Evolutionary conservation across 1,140 invertebrate genomes (phyloP).

Genomic region (Drosophila murphyi): DNA sequence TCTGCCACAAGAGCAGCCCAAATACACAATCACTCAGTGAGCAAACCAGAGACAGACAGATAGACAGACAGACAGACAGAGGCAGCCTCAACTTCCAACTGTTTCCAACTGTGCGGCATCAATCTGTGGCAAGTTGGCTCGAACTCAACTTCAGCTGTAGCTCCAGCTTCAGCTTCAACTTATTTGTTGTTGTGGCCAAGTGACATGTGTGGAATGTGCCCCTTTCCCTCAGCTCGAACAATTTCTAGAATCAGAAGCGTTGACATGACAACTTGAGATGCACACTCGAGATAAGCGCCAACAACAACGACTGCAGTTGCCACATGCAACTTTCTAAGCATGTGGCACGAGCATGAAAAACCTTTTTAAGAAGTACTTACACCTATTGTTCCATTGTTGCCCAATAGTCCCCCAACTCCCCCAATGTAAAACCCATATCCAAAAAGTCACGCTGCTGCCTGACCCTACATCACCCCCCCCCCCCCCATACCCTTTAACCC

Average conservation of each 20-base stretch:
- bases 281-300: slow-evolving; percentile 59
- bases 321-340: slow-evolving; percentile 58
- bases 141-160: slow-evolving; percentile 13
- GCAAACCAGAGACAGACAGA: too few relatives aligned
- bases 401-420: not conserved
- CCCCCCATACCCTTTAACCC: not conserved
- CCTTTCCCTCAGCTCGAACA: slow-evolving; percentile 16
- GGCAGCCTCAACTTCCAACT: slow-evolving; percentile 31
- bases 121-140: slow-evolving; percentile 37
- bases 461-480: slow-evolving; percentile 25
- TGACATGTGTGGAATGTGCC: slow-evolving; percentile 74
- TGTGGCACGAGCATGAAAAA: slow-evolving; percentile 79
- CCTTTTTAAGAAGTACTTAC: slow-evolving; percentile 61
- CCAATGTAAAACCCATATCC: slow-evolving; percentile 1
- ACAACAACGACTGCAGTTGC: slow-evolving; percentile 21
- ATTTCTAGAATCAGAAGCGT: slow-evolving; percentile 78
- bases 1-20: slow-evolving; percentile 61
- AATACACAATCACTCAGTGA: slow-evolving; percentile 62
- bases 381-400: slow-evolving; percentile 40
- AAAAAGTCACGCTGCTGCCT: slow-evolving; percentile 61
- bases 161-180: not conserved
- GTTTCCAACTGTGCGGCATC: slow-evolving; percentile 57
- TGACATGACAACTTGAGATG: slow-evolving; percentile 82
- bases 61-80: slow-evolving; percentile 20
- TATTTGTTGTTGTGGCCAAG: slow-evolving; percentile 7